phyloP scores from a whole-genome alignment of 2,888 invertebrate species.

The Callimorpha dominula region DNA sequence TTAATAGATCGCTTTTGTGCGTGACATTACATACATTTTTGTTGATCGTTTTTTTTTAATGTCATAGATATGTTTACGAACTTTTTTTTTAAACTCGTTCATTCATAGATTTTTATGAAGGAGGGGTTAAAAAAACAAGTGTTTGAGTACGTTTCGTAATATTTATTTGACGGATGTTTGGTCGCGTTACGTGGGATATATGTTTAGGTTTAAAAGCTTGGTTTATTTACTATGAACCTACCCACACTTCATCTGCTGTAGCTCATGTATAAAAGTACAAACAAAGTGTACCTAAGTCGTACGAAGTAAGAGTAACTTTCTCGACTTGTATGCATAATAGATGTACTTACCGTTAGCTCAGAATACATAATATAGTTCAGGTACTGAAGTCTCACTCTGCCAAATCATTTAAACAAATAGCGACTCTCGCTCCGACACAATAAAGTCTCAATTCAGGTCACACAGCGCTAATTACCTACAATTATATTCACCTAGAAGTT shows the following conservation, averaged over 20 bases:
- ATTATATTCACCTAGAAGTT: too few relatives aligned
- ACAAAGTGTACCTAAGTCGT: too few relatives aligned
- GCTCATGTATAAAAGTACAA: too few relatives aligned
- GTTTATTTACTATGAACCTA: not conserved
- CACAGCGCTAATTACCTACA: too few relatives aligned
- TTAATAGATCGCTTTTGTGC: constrained; percentile 84
- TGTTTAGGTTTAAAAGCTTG: not conserved
- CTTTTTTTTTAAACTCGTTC: constrained; percentile 49
- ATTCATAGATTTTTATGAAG: constrained; percentile 43
- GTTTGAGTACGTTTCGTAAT: constrained; percentile 22
- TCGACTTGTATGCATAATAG: too few relatives aligned
- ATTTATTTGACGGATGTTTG: constrained; percentile 16
- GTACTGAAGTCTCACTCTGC: too few relatives aligned
- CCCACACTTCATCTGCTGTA: not conserved
- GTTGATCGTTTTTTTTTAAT: constrained; percentile 46
- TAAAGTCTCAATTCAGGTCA: too few relatives aligned
- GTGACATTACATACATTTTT: constrained; percentile 69
- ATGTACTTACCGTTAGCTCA: too few relatives aligned
- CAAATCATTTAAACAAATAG: too few relatives aligned
- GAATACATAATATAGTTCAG: too few relatives aligned
- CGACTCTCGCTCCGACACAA: too few relatives aligned
- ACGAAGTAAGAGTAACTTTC: too few relatives aligned
- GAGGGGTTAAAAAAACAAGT: constrained; percentile 40
- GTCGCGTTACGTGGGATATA: not conserved
- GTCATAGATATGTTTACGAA: constrained; percentile 49